Percentiles rank a stretch among this genome's conserved stretches.
These are phyloP conservation scores for Monodelphis domestica DNA, from an alignment of 2,797 vertebrate genomes.

Conservation along the genomic window DNA sequence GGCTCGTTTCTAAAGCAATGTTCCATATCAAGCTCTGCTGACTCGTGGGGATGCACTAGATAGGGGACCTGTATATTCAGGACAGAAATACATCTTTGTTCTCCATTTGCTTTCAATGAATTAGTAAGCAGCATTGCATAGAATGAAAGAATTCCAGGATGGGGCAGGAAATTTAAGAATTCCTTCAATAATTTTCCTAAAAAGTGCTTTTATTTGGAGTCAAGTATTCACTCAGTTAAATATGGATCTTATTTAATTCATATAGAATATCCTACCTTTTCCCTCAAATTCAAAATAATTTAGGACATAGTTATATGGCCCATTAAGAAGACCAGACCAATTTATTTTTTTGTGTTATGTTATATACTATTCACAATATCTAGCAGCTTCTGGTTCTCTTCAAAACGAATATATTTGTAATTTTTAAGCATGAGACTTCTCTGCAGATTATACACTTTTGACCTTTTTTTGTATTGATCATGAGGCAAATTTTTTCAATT, in stretches of 20 bases:
- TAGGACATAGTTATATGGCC: neutral
- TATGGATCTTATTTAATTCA: neutral
- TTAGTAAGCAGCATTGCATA: slow-evolving; percentile 18
- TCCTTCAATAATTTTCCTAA: neutral
- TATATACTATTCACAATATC: neutral
- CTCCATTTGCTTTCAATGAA: neutral
- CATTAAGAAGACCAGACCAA: neutral
- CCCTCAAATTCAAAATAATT: neutral
- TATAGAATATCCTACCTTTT: neutral
- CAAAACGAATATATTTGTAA: neutral
- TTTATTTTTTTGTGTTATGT: neutral
- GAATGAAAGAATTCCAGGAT: slow-evolving; percentile 14
- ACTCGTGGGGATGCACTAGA: neutral
- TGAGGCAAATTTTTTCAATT: neutral
- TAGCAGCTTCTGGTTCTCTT: neutral
- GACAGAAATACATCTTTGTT: neutral
- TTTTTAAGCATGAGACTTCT: neutral
- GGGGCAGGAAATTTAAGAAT: neutral
- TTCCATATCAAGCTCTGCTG: slow-evolving; percentile 13
- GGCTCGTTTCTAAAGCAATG: slow-evolving; percentile 5
- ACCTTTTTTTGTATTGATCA: neutral
- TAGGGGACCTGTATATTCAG: too few relatives aligned
- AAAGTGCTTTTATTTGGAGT: neutral
- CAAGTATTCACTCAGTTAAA: neutral
- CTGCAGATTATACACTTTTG: neutral